Evolutionary conservation across 2,888 invertebrate genomes (phyloP), one percentile per base, ranked within the genome.

Genomic region (Plagodis dolabraria): DNA sequence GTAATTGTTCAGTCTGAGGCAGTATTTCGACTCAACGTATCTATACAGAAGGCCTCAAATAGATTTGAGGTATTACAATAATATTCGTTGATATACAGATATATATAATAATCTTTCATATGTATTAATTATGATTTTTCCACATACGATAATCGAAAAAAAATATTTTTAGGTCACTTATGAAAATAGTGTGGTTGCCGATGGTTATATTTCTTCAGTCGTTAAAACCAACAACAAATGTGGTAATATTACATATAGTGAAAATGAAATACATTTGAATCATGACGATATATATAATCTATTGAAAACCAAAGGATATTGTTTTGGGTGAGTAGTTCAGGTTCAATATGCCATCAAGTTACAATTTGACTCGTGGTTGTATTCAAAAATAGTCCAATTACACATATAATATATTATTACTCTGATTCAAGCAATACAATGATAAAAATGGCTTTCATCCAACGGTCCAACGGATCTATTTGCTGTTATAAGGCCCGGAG

Each of bases 11-110:
- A 51, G 5, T 9, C 36, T 7, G 58, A 62, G 10, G 52, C 64
- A 11, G 10, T 9, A 7, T 0, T 68, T 7, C 22, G 10, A 5
- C 8, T 68, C 7, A 10, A 47, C 36, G 45, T 68, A 6, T 6
- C 46, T 4, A 52, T 68, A 47, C 57, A 63, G 11, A 49, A 36
- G 43, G 62, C 45, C 33, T 52, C 52, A 33, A 46, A 45, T 4
- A 47, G 7, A 22, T 68, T 65, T 44, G 58, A 65, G 58, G 65
- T 65, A 53, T n/a, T n/a, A n/a, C n/a, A n/a, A n/a, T n/a, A n/a
- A n/a, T n/a, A n/a, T n/a, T n/a, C n/a, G n/a, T n/a, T n/a, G n/a
- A n/a, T n/a, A n/a, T n/a, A n/a, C n/a, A n/a, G n/a, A n/a, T n/a
- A n/a, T n/a, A n/a, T n/a, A n/a, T n/a, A n/a, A n/a, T n/a, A n/a